These are phyloP conservation scores for Acyrthosiphon pisum DNA, from an alignment of 1,140 invertebrate genomes.

Conservation along the genomic window DNA sequence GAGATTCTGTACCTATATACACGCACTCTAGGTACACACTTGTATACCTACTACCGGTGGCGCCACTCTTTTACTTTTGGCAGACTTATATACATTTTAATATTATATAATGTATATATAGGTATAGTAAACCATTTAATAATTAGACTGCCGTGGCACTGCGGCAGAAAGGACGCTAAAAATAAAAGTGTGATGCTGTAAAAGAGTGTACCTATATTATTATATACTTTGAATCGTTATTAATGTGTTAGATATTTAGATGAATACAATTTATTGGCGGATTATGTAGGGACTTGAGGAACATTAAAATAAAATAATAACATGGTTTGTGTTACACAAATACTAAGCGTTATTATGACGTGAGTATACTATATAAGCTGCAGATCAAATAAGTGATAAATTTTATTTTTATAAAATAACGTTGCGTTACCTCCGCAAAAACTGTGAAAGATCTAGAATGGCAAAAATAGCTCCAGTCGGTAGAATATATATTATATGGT, in stretches of 20 bases:
- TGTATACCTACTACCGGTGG: neutral
- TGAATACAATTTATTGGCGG: neutral
- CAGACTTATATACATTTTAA: neutral
- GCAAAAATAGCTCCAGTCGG: neutral
- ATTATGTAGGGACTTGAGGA: neutral
- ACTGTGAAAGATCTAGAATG: neutral
- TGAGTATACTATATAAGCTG: neutral
- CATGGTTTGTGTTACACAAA: neutral
- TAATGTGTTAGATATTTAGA: neutral
- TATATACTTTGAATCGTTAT: neutral
- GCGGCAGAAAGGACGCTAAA: neutral
- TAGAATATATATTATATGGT: neutral
- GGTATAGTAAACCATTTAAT: neutral
- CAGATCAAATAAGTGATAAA: neutral
- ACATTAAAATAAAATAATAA: neutral
- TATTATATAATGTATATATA: neutral
- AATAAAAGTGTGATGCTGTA: neutral
- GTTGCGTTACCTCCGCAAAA: neutral
- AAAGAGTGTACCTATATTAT: neutral
- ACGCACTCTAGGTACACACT: neutral
- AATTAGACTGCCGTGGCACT: neutral
- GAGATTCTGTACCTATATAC: neutral
- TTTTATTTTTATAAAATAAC: constrained; percentile 13
- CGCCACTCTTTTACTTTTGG: neutral
- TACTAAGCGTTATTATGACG: neutral